These are phyloP conservation scores for Pachymerium ferrugineum DNA, from an alignment of 2,888 invertebrate species.

Conservation along the genomic window DNA sequence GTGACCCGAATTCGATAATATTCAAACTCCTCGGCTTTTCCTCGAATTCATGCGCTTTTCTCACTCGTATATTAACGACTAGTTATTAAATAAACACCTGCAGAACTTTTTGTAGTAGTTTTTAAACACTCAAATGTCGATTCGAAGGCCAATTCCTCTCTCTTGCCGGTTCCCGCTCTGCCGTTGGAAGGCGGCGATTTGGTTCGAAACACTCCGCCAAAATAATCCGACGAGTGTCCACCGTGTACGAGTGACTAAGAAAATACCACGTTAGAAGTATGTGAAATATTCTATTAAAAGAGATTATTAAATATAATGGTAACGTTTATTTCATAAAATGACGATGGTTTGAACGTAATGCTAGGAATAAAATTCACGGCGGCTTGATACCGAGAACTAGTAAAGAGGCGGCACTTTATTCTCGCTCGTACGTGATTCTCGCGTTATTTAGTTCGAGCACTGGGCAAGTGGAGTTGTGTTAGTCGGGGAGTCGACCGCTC, in stretches of 20 bases:
- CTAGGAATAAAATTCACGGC: background rate
- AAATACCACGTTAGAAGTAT: no score
- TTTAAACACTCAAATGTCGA: no score
- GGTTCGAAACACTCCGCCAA: conserved; percentile 6
- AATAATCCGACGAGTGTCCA: background rate
- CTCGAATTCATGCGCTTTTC: no score
- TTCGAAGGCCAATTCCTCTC: no score
- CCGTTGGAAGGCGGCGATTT: background rate
- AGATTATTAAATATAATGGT: background rate
- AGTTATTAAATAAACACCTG: background rate
- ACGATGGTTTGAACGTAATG: background rate
- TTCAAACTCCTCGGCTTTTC: background rate
- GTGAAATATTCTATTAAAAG: no score
- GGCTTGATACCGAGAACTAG: background rate
- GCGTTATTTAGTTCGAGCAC: conserved; percentile 60
- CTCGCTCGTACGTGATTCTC: conserved; percentile 44
- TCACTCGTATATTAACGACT: background rate
- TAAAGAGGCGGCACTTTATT: conserved; percentile 37
- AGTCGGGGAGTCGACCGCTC: conserved; percentile 39
- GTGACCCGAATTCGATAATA: background rate
- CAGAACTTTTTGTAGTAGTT: background rate
- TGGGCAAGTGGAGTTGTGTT: conserved; percentile 43
- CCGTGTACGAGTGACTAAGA: background rate
- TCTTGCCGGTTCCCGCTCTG: conserved; percentile 5
- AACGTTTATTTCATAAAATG: background rate